Percentiles rank a stretch among this genome's conserved stretches.
phyloP scores from a whole-genome alignment of 92 coral and sea anemone genomes.

The Siderastrea radians region DNA sequence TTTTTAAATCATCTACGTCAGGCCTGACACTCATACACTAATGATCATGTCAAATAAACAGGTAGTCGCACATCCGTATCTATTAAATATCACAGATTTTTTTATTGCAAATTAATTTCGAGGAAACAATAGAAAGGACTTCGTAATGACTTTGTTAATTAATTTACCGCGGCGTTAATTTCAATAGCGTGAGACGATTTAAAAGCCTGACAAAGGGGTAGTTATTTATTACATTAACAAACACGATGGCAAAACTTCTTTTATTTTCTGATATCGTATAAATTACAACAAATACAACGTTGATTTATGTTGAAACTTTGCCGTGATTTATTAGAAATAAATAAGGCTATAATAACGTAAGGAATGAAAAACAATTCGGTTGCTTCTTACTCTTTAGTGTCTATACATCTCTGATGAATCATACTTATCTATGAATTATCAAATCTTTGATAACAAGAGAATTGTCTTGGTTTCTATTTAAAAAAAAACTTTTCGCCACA shows the following conservation, averaged over 20 bases:
- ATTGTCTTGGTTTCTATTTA: no score
- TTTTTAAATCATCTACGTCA: no score
- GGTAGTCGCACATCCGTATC: no score
- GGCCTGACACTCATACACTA: no score
- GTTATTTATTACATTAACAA: neutral
- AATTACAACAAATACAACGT: neutral
- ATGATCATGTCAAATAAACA: no score
- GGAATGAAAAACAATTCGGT: no score
- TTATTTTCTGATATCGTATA: neutral
- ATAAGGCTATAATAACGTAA: no score
- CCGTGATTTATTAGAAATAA: neutral
- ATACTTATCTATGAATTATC: no score
- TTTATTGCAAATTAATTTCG: neutral
- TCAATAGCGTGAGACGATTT: neutral
- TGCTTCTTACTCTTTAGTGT: no score
- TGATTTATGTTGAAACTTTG: neutral
- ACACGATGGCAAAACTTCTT: neutral
- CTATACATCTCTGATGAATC: no score
- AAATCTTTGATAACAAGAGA: no score
- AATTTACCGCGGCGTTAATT: neutral
- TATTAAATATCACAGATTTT: neutral
- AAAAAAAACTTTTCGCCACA: no score
- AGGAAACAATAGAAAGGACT: neutral
- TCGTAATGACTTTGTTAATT: neutral
- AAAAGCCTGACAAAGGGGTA: neutral